Conservation (phyloP, 2,888 invertebrate genomes). For the Ctenicera cuprea region DNA sequence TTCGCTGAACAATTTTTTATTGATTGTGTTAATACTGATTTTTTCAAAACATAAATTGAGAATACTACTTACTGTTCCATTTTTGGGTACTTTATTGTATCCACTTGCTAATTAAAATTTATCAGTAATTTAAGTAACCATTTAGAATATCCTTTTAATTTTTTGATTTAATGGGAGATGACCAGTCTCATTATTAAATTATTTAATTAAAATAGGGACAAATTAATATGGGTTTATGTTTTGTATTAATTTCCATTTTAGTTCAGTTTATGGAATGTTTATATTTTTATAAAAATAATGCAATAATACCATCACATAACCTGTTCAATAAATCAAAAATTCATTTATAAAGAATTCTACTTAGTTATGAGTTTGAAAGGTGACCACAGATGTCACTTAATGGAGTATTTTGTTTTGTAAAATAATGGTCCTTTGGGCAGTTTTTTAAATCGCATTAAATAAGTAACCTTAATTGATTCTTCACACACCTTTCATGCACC, state of each 20-base stretch:
- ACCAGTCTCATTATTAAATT: background rate
- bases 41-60: background rate
- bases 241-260: background rate
- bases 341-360: no score
- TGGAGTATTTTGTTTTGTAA: no score
- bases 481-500: no score
- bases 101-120: background rate
- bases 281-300: background rate
- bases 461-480: no score
- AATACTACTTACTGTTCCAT: constrained; percentile 22
- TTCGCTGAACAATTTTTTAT: no score
- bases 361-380: no score
- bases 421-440: no score
- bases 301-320: background rate
- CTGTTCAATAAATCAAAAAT: no score
- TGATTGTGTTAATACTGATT: no score
- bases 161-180: background rate
- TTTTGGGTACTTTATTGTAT: background rate
- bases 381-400: no score
- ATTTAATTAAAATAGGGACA: background rate
- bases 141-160: constrained; percentile 1
- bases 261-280: background rate
- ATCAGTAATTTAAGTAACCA: constrained; percentile 8
- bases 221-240: background rate
- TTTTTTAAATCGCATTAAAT: no score